phyloP scores from a whole-genome alignment of 2,888 invertebrate species.

The Conchocele bisecta region DNA sequence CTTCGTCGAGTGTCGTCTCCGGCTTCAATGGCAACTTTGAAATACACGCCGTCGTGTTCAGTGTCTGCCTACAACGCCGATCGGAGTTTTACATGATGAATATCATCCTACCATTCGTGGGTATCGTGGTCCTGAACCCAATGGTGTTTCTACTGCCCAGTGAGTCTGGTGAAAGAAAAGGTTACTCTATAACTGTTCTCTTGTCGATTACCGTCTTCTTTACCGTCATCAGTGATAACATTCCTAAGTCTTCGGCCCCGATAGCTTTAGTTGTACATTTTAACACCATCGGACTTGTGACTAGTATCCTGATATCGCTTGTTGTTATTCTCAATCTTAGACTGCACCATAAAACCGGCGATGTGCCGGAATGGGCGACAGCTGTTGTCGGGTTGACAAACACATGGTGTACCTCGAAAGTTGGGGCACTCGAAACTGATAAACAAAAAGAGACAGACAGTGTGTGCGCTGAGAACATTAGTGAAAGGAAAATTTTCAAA shows the following conservation, averaged over 20 bases:
- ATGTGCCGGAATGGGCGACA: not conserved
- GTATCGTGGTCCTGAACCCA: not conserved
- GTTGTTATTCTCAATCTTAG: slow-evolving; percentile 22
- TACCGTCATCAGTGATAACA: slow-evolving; percentile 9
- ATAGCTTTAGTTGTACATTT: slow-evolving; percentile 12
- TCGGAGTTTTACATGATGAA: slow-evolving; percentile 19
- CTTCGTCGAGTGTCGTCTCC: no score
- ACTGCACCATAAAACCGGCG: slow-evolving; percentile 1
- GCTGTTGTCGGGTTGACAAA: no score
- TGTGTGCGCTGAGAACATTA: not conserved
- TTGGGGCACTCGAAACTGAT: no score
- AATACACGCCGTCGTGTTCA: not conserved
- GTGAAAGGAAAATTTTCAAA: not conserved
- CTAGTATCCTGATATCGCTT: slow-evolving; percentile 6
- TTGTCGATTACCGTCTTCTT: slow-evolving; percentile 24
- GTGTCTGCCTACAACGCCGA: slow-evolving; percentile 4
- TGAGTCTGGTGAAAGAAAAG: no score
- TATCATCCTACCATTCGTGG: slow-evolving; percentile 15
- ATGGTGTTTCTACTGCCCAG: slow-evolving; percentile 21
- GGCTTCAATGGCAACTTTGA: not conserved
- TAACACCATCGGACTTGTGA: slow-evolving; percentile 4
- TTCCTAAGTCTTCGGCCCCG: slow-evolving; percentile 23
- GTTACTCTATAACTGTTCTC: no score
- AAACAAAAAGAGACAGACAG: not conserved
- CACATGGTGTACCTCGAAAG: no score